Conservation (phyloP, 2,888 invertebrate genomes). For the Syrista parreyssii region DNA sequence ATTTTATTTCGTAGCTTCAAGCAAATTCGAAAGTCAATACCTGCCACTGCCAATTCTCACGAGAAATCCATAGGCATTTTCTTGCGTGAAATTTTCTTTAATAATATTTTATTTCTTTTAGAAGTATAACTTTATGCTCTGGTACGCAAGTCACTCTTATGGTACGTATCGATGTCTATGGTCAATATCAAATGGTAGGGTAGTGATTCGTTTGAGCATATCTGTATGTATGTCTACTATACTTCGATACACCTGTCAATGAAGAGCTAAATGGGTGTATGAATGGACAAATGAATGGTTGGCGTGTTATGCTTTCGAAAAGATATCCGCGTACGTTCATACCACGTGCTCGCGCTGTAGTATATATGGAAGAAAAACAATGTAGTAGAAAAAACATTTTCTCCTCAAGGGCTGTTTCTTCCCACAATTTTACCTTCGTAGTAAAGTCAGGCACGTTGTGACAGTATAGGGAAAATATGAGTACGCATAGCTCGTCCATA, state of each 20-base stretch:
- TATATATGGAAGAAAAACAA: background rate
- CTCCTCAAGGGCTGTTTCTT: background rate
- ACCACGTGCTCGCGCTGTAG: slow-evolving; percentile 21
- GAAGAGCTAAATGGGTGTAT: slow-evolving; percentile 6
- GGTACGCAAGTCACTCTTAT: background rate
- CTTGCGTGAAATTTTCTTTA: background rate
- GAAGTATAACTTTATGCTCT: background rate
- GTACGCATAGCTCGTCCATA: background rate
- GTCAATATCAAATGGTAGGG: background rate
- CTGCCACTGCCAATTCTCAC: background rate
- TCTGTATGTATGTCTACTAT: background rate
- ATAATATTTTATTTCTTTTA: background rate
- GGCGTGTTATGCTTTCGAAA: slow-evolving; percentile 23
- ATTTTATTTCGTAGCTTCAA: background rate
- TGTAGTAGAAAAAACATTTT: background rate
- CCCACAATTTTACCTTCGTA: background rate
- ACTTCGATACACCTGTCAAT: background rate
- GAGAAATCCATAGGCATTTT: background rate
- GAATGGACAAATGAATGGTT: slow-evolving; percentile 34
- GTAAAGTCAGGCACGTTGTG: background rate
- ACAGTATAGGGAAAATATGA: background rate
- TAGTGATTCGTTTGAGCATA: background rate
- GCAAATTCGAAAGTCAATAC: background rate
- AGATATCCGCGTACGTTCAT: slow-evolving; percentile 20
- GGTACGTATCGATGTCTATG: background rate